phyloP scores from a whole-genome alignment of 2,113 vertebrate species.

The Charadrius vociferus region DNA sequence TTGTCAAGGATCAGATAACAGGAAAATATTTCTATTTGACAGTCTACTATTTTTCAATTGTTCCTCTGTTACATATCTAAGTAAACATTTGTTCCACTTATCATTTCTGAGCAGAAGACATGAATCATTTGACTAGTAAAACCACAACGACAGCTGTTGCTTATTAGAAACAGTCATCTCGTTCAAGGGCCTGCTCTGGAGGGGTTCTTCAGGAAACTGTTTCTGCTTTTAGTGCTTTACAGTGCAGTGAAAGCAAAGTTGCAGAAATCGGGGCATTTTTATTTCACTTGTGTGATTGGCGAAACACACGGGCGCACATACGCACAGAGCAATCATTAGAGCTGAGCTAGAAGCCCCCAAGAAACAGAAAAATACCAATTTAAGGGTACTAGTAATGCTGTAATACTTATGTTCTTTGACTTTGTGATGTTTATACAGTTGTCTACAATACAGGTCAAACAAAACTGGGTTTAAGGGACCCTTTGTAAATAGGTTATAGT shows the following conservation, averaged over 20 bases:
- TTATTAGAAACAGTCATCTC: conserved; percentile 81
- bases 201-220: conserved; percentile 71
- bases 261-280: conserved; percentile 55
- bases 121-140: conserved; percentile 84
- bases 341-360: neutral
- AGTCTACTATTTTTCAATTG: conserved; percentile 74
- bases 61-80: conserved; percentile 81
- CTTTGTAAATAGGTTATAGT: neutral
- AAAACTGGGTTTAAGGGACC: neutral
- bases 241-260: conserved; percentile 30
- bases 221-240: conserved; percentile 67
- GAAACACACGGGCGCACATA: neutral
- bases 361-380: conserved; percentile 27
- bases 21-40: conserved; percentile 76
- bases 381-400: neutral
- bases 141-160: conserved; percentile 84
- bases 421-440: neutral
- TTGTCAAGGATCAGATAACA: conserved; percentile 75
- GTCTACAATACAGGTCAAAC: neutral
- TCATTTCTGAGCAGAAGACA: conserved; percentile 86
- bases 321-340: neutral
- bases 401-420: neutral
- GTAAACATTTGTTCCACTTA: conserved; percentile 90
- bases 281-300: conserved; percentile 18
- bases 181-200: conserved; percentile 70